phyloP scores from a whole-genome alignment of 2,888 invertebrate genomes.

The Saturnia japonica region DNA sequence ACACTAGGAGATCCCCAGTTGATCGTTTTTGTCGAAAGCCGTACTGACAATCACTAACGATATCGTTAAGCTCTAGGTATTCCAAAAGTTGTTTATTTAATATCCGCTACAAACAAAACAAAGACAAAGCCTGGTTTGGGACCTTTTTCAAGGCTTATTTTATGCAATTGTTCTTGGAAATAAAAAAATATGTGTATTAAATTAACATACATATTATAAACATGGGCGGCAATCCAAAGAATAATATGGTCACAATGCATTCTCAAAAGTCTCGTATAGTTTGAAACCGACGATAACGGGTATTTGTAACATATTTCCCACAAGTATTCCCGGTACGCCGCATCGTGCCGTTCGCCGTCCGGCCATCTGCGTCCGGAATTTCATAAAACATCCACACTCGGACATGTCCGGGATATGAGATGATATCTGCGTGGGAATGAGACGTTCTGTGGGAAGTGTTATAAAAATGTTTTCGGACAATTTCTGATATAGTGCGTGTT shows the following conservation, averaged over 20 bases:
- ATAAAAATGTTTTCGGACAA: not conserved
- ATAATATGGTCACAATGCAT: not conserved
- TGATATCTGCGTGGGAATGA: not conserved
- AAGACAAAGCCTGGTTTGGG: too few species aligned
- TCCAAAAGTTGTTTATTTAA: too few species aligned
- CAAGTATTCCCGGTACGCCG: conserved; percentile 9
- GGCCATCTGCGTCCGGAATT: conserved; percentile 2
- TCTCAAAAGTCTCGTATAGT: not conserved
- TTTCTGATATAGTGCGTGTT: not conserved
- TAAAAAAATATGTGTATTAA: too few species aligned
- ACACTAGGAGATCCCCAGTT: too few species aligned
- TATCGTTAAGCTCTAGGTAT: too few species aligned
- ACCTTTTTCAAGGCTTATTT: too few species aligned
- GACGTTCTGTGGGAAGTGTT: not conserved
- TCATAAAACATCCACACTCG: conserved; percentile 10
- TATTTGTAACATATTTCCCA: conserved; percentile 12
- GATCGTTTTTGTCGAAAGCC: too few species aligned
- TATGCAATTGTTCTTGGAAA: too few species aligned
- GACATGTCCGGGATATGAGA: not conserved
- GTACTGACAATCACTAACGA: too few species aligned
- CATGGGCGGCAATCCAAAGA: not conserved
- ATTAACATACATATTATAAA: too few species aligned
- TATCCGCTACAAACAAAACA: too few species aligned
- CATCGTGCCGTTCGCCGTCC: not conserved
- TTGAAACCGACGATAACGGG: not conserved